Conservation (phyloP, 2,113 vertebrate species). For the Verasper variegatus region DNA sequence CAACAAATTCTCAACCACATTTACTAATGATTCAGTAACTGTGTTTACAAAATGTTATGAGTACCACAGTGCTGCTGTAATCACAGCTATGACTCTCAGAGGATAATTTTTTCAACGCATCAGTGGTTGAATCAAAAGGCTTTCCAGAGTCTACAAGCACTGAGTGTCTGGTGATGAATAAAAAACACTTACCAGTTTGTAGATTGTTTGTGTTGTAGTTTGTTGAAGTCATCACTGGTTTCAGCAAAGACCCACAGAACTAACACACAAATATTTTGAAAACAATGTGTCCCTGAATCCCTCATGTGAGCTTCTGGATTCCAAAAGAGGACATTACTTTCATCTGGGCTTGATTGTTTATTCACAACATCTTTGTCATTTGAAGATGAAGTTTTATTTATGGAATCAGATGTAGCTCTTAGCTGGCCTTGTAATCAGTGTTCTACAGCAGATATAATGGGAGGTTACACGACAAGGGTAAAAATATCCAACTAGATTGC, state of each 20-base stretch:
- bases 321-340: not conserved
- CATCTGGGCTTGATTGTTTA: not conserved
- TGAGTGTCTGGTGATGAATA: not conserved
- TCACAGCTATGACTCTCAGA: not conserved
- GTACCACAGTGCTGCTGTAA: not conserved
- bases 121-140: constrained; percentile 12
- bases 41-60: not conserved
- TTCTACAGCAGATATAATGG: not conserved
- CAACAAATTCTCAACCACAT: not conserved
- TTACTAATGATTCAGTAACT: constrained; percentile 9
- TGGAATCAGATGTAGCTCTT: not conserved
- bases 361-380: constrained; percentile 8
- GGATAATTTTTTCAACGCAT: constrained; percentile 17
- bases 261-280: not conserved
- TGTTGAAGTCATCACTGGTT: not conserved
- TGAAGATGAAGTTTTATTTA: constrained; percentile 15
- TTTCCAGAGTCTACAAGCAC: not conserved
- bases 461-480: constrained; percentile 7
- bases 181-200: not conserved
- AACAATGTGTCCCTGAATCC: constrained; percentile 7
- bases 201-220: not conserved
- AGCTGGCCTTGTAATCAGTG: no score
- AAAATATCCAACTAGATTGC: not conserved
- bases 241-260: not conserved
- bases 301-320: constrained; percentile 12